Percentiles rank a stretch among this genome's conserved stretches.
Conservation (phyloP, 1,140 invertebrate genomes). For the Asbolus verrucosus region DNA sequence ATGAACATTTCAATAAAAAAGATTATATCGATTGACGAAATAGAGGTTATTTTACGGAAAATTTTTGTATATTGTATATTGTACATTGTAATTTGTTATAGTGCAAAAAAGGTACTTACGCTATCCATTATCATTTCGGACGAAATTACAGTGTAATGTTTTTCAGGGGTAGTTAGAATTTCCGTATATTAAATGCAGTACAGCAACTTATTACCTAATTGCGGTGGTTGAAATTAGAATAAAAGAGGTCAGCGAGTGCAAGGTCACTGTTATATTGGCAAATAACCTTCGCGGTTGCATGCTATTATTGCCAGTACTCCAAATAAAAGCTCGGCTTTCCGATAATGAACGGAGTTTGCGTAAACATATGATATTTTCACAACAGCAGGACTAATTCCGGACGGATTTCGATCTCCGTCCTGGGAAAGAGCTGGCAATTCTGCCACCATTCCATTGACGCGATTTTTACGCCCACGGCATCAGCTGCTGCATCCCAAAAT, state of each 20-base stretch:
- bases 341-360: conserved; percentile 33
- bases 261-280: conserved; percentile 18
- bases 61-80: not conserved
- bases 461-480: conserved; percentile 18
- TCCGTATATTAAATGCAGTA: no score
- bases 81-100: no score
- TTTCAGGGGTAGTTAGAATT: no score
- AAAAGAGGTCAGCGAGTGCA: conserved; percentile 22
- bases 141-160: no score
- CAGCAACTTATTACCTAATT: no score
- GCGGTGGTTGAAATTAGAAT: not conserved
- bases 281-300: conserved; percentile 24
- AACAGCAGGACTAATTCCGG: conserved; percentile 3
- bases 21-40: no score
- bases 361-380: conserved; percentile 8
- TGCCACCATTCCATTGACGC: conserved; percentile 10
- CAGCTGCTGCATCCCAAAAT: conserved; percentile 25
- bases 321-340: conserved; percentile 27
- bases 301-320: conserved; percentile 9
- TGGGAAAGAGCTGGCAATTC: not conserved
- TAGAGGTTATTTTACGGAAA: not conserved
- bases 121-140: no score
- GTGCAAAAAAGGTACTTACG: no score
- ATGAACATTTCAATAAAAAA: no score
- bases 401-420: conserved; percentile 13